phyloP scores from a whole-genome alignment of 2,888 invertebrate genomes.

The Melinopterus prodromus region DNA sequence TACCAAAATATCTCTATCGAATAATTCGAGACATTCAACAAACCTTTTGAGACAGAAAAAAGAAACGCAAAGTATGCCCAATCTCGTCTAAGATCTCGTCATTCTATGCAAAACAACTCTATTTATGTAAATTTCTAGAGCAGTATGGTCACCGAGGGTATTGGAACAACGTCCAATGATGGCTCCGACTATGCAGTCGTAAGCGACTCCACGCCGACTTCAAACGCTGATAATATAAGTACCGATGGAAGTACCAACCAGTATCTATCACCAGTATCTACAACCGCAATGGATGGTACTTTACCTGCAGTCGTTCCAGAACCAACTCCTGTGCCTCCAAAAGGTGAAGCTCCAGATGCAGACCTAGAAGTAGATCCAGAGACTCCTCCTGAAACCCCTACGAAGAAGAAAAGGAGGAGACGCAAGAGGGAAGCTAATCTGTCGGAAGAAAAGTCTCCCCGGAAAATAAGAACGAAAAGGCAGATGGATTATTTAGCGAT shows the following conservation, averaged over 20 bases:
- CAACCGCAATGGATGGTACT: too few species aligned
- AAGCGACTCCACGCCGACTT: too few species aligned
- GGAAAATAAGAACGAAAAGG: background rate
- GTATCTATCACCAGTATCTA: too few species aligned
- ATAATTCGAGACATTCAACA: too few species aligned
- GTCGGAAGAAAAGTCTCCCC: background rate
- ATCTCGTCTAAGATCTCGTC: background rate
- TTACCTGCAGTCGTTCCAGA: background rate
- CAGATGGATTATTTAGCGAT: background rate
- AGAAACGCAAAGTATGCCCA: background rate
- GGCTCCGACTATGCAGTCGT: too few species aligned
- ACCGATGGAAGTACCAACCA: too few species aligned
- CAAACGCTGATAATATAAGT: too few species aligned
- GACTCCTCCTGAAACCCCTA: background rate
- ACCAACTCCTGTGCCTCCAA: background rate
- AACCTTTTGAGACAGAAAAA: background rate
- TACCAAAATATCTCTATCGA: too few species aligned
- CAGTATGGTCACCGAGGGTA: too few species aligned
- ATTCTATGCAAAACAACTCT: too few species aligned
- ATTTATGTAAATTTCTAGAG: too few species aligned
- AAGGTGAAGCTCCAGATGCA: background rate
- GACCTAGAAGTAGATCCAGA: background rate
- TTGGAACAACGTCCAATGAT: too few species aligned
- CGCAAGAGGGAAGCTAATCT: background rate
- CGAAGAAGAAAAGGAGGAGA: conserved; percentile 6